phyloP scores from a whole-genome alignment of 2,113 vertebrate genomes.

The Callocephalon fimbriatum region DNA sequence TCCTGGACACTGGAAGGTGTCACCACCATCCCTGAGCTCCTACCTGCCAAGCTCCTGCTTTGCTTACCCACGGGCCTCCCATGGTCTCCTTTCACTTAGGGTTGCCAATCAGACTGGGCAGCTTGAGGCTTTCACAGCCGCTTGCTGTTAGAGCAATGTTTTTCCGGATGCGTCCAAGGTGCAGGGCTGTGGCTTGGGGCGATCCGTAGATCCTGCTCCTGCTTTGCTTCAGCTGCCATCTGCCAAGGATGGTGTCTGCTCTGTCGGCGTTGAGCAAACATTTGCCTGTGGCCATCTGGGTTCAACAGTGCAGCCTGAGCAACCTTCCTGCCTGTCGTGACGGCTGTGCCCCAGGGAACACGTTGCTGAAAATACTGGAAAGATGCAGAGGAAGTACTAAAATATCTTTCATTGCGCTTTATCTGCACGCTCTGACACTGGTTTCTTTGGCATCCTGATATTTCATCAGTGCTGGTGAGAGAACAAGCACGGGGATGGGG shows the following conservation, averaged over 20 bases:
- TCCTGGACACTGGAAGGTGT: background rate
- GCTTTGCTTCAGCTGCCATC: background rate
- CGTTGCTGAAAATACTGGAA: background rate
- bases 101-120: accelerated
- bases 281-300: background rate
- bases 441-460: background rate
- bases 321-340: background rate
- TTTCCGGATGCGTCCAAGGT: accelerated
- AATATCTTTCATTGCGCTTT: background rate
- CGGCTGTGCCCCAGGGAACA: background rate
- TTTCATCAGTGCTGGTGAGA: background rate
- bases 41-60: background rate
- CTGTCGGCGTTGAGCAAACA: accelerated
- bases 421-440: accelerated
- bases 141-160: background rate
- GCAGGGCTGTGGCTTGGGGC: background rate
- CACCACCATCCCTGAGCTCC: background rate
- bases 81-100: background rate
- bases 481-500: background rate
- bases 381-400: background rate
- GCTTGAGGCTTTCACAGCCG: background rate
- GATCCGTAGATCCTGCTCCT: background rate
- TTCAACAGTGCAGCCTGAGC: accelerated
- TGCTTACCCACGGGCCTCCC: background rate
- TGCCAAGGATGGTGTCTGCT: background rate